A percentile compares a stretch with the other conserved stretches of the same genome.
Evolutionary conservation across 2,797 vertebrate species (phyloP).

Genomic region (Spea hammondii): DNA sequence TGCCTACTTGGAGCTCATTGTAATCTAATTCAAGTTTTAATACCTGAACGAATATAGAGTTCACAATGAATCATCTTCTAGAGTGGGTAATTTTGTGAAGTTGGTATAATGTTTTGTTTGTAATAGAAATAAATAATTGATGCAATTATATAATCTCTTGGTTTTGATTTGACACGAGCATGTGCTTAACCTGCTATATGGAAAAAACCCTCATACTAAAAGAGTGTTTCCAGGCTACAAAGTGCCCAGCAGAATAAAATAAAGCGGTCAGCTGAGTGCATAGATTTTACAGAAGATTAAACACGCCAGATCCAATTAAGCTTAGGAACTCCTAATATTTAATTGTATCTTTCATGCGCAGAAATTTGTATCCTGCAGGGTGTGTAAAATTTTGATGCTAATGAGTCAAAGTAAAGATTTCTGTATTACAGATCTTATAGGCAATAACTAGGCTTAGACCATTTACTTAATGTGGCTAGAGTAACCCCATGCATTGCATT

Average conservation of each 20-base stretch:
- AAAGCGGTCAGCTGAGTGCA: constrained; percentile 48
- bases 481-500: constrained; percentile 40
- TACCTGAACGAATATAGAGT: neutral
- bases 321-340: constrained; percentile 42
- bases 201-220: constrained; percentile 22
- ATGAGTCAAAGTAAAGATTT: constrained; percentile 44
- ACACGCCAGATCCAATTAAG: constrained; percentile 50
- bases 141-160: neutral
- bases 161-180: constrained; percentile 6
- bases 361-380: constrained; percentile 39
- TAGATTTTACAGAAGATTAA: constrained; percentile 51
- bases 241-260: constrained; percentile 51
- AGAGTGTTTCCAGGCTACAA: constrained; percentile 35
- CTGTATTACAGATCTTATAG: constrained; percentile 49
- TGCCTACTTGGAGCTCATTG: too few species aligned
- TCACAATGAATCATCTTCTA: neutral
- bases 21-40: too few species aligned
- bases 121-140: neutral
- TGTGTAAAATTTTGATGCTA: constrained; percentile 43
- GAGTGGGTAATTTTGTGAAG: neutral
- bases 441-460: constrained; percentile 33
- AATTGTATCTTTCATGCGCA: constrained; percentile 46
- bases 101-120: too few species aligned
- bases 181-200: constrained; percentile 22
- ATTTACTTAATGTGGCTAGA: constrained; percentile 39